Percentiles rank a stretch among this genome's conserved stretches.
Evolutionary conservation across 2,797 vertebrate genomes (phyloP).

Genomic region (Platalea minor): DNA sequence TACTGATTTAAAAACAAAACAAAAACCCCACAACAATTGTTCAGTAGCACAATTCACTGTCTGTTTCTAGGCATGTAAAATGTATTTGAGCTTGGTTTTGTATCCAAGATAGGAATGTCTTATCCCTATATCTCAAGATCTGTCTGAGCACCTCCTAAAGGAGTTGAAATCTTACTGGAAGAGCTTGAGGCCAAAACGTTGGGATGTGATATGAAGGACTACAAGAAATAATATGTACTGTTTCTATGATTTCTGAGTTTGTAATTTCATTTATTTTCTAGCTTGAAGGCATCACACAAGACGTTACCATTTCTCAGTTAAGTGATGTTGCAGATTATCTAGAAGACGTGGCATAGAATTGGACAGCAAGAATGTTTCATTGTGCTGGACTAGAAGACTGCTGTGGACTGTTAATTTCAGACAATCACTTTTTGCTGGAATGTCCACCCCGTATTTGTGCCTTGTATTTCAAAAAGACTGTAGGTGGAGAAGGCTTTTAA

Average conservation of each 20-base stretch:
- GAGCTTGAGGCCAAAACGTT: not conserved
- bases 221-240: not conserved
- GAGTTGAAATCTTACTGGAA: not conserved
- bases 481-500: slow-evolving; percentile 48
- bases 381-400: slow-evolving; percentile 14
- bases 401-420: slow-evolving; percentile 37
- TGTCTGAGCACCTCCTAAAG: not conserved
- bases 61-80: not conserved
- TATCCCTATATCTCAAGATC: not conserved
- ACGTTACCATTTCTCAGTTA: slow-evolving; percentile 87
- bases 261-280: slow-evolving; percentile 59
- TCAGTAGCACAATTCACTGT: not conserved
- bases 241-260: not conserved
- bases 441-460: slow-evolving; percentile 67
- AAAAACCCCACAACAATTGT: not conserved
- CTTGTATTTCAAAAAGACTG: slow-evolving; percentile 71
- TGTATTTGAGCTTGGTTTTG: not conserved
- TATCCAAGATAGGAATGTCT: not conserved
- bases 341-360: slow-evolving; percentile 85
- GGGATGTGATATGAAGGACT: not conserved
- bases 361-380: not conserved
- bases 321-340: slow-evolving; percentile 88
- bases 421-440: slow-evolving; percentile 68
- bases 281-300: slow-evolving; percentile 88
- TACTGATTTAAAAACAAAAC: not conserved